phyloP scores from a whole-genome alignment of 2,888 invertebrate species.

The Tetranychus piercei region DNA sequence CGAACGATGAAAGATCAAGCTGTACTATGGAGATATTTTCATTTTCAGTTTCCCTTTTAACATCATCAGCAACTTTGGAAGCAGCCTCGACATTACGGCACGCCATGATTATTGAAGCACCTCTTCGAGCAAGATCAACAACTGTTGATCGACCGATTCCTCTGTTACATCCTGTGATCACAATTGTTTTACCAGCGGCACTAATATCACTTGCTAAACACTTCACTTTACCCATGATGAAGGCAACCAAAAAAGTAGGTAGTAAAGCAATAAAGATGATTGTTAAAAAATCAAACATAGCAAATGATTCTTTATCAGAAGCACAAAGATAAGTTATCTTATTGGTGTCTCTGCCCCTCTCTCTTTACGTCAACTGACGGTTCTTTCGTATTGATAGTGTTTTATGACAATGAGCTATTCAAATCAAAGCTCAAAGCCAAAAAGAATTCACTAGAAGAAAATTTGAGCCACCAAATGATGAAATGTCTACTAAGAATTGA shows the following conservation, averaged over 20 bases:
- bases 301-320: not conserved
- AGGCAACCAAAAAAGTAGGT: not conserved
- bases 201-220: not conserved
- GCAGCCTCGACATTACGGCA: constrained; percentile 58
- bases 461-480: too few species aligned
- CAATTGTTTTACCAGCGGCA: not conserved
- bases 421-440: too few species aligned
- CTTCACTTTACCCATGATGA: not conserved
- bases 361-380: too few species aligned
- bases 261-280: not conserved
- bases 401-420: too few species aligned
- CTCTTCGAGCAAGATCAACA: constrained; percentile 27
- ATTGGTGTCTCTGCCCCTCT: too few species aligned
- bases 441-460: too few species aligned
- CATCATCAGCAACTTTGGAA: constrained; percentile 38
- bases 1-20: constrained; percentile 36
- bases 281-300: not conserved
- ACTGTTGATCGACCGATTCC: constrained; percentile 16
- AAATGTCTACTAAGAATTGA: too few species aligned
- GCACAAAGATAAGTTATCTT: too few species aligned
- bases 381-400: too few species aligned
- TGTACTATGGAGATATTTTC: constrained; percentile 37
- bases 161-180: not conserved
- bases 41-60: constrained; percentile 29
- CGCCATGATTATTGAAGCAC: constrained; percentile 61